Conservation (phyloP, 2,888 invertebrate genomes). For the Tethea ocularis region DNA sequence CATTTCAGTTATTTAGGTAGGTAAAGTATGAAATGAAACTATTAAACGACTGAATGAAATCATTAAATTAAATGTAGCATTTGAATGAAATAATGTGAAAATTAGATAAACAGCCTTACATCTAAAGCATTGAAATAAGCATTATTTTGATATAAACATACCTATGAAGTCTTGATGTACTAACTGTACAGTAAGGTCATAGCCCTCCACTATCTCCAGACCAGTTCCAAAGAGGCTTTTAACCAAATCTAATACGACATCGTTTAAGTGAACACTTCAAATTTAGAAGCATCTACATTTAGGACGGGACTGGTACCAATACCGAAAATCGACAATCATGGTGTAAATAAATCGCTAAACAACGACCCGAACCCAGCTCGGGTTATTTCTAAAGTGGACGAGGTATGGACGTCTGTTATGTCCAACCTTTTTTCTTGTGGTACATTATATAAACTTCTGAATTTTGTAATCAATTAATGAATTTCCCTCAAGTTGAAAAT, state of each 20-base stretch:
- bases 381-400: slow-evolving; percentile 26
- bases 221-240: not conserved
- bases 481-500: too few relatives aligned
- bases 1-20: too few relatives aligned
- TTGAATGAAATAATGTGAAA: not conserved
- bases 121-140: too few relatives aligned
- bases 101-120: too few relatives aligned
- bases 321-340: slow-evolving; percentile 34
- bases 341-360: slow-evolving; percentile 40
- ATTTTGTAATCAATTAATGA: slow-evolving; percentile 11
- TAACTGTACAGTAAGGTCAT: too few relatives aligned
- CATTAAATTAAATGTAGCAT: too few relatives aligned
- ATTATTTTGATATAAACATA: too few relatives aligned
- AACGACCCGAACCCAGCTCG: slow-evolving; percentile 25
- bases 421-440: slow-evolving; percentile 25
- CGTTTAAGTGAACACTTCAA: not conserved
- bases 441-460: slow-evolving; percentile 12
- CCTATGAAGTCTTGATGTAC: too few relatives aligned
- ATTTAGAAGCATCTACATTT: not conserved
- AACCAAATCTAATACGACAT: not conserved
- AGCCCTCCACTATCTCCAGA: not conserved
- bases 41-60: too few relatives aligned
- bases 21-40: too few relatives aligned
- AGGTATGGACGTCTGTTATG: slow-evolving; percentile 19
- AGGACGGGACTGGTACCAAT: not conserved